Conservation (phyloP, 2,113 vertebrate genomes). For the Syngnathus typhle region DNA sequence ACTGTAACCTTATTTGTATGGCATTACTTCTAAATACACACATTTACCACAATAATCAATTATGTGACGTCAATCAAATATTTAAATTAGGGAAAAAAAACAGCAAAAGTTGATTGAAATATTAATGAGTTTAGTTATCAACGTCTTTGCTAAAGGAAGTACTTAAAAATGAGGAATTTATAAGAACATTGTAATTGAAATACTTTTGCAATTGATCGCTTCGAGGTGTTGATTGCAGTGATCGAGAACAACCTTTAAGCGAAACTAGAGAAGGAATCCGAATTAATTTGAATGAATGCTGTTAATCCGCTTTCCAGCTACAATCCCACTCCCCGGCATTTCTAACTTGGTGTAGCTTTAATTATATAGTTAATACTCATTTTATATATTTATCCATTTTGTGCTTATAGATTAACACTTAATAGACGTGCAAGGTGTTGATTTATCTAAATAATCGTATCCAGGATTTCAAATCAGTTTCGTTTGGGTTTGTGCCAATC, state of each 20-base stretch:
- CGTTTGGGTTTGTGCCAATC: neutral
- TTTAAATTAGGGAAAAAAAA: neutral
- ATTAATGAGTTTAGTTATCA: neutral
- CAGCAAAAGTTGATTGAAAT: neutral
- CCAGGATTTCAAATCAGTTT: slow-evolving; percentile 19
- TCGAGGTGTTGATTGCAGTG: too few species aligned
- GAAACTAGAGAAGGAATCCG: neutral
- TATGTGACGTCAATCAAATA: too few species aligned
- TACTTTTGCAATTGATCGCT: neutral
- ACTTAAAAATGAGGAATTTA: neutral
- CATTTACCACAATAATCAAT: neutral
- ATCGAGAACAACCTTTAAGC: too few species aligned
- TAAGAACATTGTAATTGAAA: too few species aligned
- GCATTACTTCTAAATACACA: neutral
- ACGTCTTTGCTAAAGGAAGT: neutral
- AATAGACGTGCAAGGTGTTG: neutral
- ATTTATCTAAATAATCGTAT: slow-evolving; percentile 24
- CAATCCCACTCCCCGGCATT: neutral
- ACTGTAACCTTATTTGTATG: too few species aligned
- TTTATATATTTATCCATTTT: neutral
- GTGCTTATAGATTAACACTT: neutral
- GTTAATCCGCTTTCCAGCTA: neutral
- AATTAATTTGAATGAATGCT: neutral
- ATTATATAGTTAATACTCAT: neutral
- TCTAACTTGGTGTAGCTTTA: neutral